These are phyloP conservation scores for Thripadectes ignobilis DNA, from an alignment of 2,797 vertebrate genomes.

Conservation along the genomic window DNA sequence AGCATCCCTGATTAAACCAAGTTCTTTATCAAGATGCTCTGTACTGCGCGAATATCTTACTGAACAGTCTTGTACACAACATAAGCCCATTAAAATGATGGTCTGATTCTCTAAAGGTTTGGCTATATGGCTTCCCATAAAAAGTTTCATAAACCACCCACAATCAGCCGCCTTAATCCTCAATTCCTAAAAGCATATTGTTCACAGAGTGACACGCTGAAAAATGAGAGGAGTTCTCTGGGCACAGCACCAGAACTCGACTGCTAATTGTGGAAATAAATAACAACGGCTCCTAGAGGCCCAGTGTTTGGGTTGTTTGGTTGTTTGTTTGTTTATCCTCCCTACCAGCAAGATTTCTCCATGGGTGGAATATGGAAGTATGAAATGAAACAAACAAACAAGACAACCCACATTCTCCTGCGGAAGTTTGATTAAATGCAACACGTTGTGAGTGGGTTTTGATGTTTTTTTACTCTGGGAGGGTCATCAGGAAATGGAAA, in stretches of 20 bases:
- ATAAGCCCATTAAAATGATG: slow-evolving; percentile 69
- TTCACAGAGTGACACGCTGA: slow-evolving; percentile 55
- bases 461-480: neutral
- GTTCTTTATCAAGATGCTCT: slow-evolving; percentile 54
- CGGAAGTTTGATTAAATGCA: slow-evolving; percentile 43
- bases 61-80: slow-evolving; percentile 56
- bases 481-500: neutral
- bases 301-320: slow-evolving; percentile 59
- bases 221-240: slow-evolving; percentile 70
- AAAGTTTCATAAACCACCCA: slow-evolving; percentile 79
- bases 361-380: slow-evolving; percentile 50
- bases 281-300: slow-evolving; percentile 66
- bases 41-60: slow-evolving; percentile 41
- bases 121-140: slow-evolving; percentile 69
- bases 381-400: slow-evolving; percentile 49
- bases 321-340: slow-evolving; percentile 58
- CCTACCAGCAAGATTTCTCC: slow-evolving; percentile 64
- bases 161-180: slow-evolving; percentile 72
- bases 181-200: slow-evolving; percentile 69
- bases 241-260: slow-evolving; percentile 68
- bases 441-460: neutral
- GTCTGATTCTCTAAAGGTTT: slow-evolving; percentile 71
- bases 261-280: slow-evolving; percentile 73
- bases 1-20: slow-evolving; percentile 67
- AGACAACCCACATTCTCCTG: neutral